These are phyloP conservation scores for Arenaria interpres DNA, from an alignment of 2,113 vertebrate genomes.

Conservation along the genomic window DNA sequence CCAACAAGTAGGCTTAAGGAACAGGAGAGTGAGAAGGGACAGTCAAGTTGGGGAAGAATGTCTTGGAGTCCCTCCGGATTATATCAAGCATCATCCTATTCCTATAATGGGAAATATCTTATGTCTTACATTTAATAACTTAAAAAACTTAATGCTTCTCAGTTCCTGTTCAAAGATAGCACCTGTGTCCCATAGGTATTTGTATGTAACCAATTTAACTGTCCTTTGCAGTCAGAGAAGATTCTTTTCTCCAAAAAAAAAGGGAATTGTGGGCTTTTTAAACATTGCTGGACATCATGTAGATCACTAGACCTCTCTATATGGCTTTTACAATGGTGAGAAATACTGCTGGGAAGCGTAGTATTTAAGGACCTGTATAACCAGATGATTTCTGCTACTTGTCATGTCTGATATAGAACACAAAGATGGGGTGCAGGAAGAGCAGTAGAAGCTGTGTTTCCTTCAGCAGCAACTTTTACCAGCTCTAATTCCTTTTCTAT, in stretches of 20 bases:
- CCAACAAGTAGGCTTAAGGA: not conserved
- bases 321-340: not conserved
- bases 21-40: not conserved
- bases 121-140: not conserved
- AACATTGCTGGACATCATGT: not conserved
- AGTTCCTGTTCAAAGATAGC: not conserved
- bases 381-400: not conserved
- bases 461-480: not conserved
- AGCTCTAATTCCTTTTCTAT: not conserved
- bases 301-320: not conserved
- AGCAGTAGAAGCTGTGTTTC: not conserved
- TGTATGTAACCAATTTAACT: not conserved
- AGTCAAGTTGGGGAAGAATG: not conserved
- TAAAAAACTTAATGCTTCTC: not conserved
- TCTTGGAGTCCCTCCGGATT: not conserved
- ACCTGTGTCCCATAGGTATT: not conserved
- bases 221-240: not conserved
- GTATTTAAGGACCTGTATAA: not conserved
- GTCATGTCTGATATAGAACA: not conserved
- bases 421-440: not conserved
- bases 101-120: not conserved
- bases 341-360: not conserved
- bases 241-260: not conserved
- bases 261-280: not conserved
- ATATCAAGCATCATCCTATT: not conserved